Evolutionary conservation across 2,888 invertebrate genomes (phyloP).

Genomic region (Agrochola lota): DNA sequence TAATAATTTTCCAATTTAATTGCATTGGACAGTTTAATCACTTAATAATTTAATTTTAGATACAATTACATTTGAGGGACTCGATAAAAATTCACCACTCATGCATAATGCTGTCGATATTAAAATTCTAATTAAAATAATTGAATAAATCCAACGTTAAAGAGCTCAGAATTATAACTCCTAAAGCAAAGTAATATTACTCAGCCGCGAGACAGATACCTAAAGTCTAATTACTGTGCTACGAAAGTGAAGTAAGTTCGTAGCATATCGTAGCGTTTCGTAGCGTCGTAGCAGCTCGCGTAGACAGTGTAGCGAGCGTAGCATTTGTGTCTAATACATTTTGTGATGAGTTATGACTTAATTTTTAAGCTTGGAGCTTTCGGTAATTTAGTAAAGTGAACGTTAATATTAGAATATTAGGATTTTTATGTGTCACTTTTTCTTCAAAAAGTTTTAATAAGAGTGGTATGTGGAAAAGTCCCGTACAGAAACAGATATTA

Average conservation of each 20-base stretch:
- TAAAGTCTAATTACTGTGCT: slow-evolving; percentile 76
- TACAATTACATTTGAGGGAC: background rate
- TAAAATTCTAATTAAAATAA: slow-evolving; percentile 63
- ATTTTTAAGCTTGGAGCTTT: slow-evolving; percentile 70
- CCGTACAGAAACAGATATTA: background rate
- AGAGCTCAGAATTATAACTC: slow-evolving; percentile 64
- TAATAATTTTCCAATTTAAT: slow-evolving; percentile 15
- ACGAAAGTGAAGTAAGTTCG: slow-evolving; percentile 75
- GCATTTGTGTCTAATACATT: slow-evolving; percentile 75
- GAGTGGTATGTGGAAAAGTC: background rate
- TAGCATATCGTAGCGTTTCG: slow-evolving; percentile 70
- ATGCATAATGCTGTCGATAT: slow-evolving; percentile 48
- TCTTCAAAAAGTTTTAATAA: slow-evolving; percentile 31
- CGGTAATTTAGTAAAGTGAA: slow-evolving; percentile 53
- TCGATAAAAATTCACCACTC: slow-evolving; percentile 28
- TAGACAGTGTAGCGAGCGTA: slow-evolving; percentile 68
- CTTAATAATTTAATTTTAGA: slow-evolving; percentile 20
- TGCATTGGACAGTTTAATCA: slow-evolving; percentile 9
- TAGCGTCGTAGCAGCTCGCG: slow-evolving; percentile 67
- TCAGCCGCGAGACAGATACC: slow-evolving; percentile 71
- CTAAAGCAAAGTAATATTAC: slow-evolving; percentile 73
- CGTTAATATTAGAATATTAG: slow-evolving; percentile 33
- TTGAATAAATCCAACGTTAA: slow-evolving; percentile 69
- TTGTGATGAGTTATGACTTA: slow-evolving; percentile 73
- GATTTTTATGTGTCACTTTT: slow-evolving; percentile 18